Evolutionary conservation across 2,888 invertebrate species (phyloP), one percentile per base, ranked within the genome.

Genomic region (Pseudoips prasinana): DNA sequence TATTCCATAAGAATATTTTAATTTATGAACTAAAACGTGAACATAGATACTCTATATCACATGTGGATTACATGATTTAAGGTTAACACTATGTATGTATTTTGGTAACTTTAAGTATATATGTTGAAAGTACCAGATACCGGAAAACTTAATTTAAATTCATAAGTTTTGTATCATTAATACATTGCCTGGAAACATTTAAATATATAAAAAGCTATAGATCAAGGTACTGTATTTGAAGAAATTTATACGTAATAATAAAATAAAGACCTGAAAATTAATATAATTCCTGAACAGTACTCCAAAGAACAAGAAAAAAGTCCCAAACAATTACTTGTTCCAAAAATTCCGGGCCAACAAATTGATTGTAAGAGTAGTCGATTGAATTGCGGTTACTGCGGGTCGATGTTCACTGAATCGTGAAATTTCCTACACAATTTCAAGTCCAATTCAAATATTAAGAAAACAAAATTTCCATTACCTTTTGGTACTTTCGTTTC

Each of bases 311-410:
- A 32, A 28, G 1, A 9, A 41, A 44, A 29, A 27, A 37, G 22
- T 17, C 1, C 9, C 17, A 14, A 46, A 44, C 36, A 42, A 46
- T 39, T 43, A 49, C 46, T 48, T 42, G 28, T 28, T 28, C 47
- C 47, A 44, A 51, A 53, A 54, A 53, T 43, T 51, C 52, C 46
- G 39, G 52, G 47, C 52, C 52, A 57, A 58, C 45, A 51, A 56
- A 59, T 61, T 56, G 53, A 52, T 58, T 54, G 58, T 52, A 53
- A 67, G 59, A 59, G 52, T 53, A 54, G 55, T 62, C 66, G 66
- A 70, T 70, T 66, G 58, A 64, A 65, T 59, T 63, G 67, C 48
- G 73, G 64, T 67, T 54, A 55, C 53, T 40, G 58, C 38, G 56
- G 58, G 49, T 37, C 40, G 47, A 57, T 48, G 58, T 47, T 54